Percentiles rank a stretch among this genome's conserved stretches.
Evolutionary conservation across 2,888 invertebrate species (phyloP).

Genomic region (Cryptosula pallasiana): DNA sequence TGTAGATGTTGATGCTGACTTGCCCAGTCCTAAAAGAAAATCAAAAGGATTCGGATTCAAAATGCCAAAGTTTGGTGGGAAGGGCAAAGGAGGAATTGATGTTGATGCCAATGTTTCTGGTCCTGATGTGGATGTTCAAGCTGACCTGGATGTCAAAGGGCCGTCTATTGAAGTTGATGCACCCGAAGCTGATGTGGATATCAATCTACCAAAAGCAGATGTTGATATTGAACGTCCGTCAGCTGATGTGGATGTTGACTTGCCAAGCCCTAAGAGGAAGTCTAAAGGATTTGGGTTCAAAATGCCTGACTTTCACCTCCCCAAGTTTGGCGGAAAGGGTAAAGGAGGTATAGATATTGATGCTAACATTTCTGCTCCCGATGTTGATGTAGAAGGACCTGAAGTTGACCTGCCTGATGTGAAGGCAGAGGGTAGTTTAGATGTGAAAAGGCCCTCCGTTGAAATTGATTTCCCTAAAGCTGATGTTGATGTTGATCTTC

Average conservation of each 20-base stretch:
- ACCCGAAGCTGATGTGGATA: too few relatives aligned
- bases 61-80: slow-evolving; percentile 24
- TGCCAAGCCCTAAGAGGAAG: background rate
- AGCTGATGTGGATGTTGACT: background rate
- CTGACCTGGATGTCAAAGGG: background rate
- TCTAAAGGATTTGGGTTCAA: slow-evolving; percentile 4
- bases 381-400: background rate
- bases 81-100: slow-evolving; percentile 11
- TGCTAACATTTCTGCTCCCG: background rate
- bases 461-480: background rate
- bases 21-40: background rate
- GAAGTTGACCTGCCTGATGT: too few relatives aligned
- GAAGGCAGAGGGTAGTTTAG: slow-evolving; percentile 1
- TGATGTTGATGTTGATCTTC: slow-evolving; percentile 8
- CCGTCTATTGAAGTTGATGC: slow-evolving; percentile 25
- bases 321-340: slow-evolving; percentile 14
- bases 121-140: background rate
- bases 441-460: background rate
- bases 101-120: background rate
- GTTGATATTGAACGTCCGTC: background rate
- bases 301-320: slow-evolving; percentile 3
- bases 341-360: slow-evolving; percentile 17
- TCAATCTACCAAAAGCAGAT: background rate
- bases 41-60: slow-evolving; percentile 21
- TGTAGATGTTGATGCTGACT: background rate